Evolutionary conservation across 2,888 invertebrate species (phyloP), one percentile per base, ranked within the genome.

Genomic region (Campaea margaritaria): DNA sequence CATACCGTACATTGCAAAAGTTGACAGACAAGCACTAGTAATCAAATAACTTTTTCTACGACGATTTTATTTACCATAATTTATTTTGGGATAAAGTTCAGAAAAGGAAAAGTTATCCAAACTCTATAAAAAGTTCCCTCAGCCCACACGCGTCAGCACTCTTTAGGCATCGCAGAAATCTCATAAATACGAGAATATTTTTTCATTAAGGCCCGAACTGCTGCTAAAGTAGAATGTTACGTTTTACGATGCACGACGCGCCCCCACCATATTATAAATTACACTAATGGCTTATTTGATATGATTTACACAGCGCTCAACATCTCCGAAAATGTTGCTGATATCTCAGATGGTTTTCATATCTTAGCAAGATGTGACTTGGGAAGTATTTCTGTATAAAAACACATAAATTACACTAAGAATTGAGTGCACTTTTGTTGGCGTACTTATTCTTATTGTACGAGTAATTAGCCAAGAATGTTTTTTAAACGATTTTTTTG

Each of bases 281-380:
- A 82, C 75, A 63, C 74, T 81, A 81, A 82, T 81, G 77, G 82
- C 73, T 76, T 81, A 81, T 82, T 79, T 74, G 74, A 75, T 76
- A 73, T 81, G 81, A 83, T 82, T 83, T 82, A 81, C 75, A 68
- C 64, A 52, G 57, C 59, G 70, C 62, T 69, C 65, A 75, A 78
- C 74, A 77, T 72, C 74, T 68, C 70, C 70, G 67, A 66, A 65
- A 69, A 65, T 46, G 58, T 55, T 52, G 51, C 52, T 48, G 51
- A 63, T 48, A 55, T 50, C 50, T 54, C 12, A n/a, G 39, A 57
- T 53, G 49, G 45, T 27, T 58, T 55, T 50, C 45, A 52, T 51
- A 55, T 55, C 41, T 50, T 44, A 46, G 15, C 14, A 50, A 13
- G 41, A 36, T 51, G 48, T 46, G 42, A 39, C 48, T 21, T 43